Percentiles rank a stretch among this genome's conserved stretches.
Conservation (phyloP, 2,888 invertebrate genomes). For the Kuschelorhynchus macadamiae region DNA sequence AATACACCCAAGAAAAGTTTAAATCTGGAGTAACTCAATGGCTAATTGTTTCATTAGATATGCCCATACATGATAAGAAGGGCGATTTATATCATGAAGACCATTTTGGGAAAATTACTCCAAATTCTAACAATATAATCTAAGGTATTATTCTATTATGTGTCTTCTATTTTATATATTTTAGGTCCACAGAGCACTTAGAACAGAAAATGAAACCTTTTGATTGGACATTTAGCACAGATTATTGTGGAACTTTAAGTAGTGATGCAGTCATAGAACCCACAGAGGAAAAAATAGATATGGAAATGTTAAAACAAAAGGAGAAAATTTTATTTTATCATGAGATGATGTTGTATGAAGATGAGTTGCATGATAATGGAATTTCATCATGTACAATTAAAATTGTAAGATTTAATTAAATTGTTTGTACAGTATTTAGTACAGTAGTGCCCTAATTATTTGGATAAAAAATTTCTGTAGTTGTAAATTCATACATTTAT, state of each 20-base stretch:
- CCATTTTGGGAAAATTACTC: too few species aligned
- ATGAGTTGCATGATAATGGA: slow-evolving; percentile 98
- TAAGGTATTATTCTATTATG: too few species aligned
- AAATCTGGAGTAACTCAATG: too few species aligned
- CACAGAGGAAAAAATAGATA: slow-evolving; percentile 85
- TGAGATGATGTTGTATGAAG: slow-evolving; percentile 95
- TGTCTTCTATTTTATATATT: too few species aligned
- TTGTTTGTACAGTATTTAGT: not conserved
- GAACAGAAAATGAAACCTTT: slow-evolving; percentile 88
- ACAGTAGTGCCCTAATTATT: too few species aligned
- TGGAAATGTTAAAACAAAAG: slow-evolving; percentile 88
- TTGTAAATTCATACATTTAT: too few species aligned
- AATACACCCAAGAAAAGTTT: too few species aligned
- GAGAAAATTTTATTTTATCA: slow-evolving; percentile 96
- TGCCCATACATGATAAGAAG: too few species aligned
- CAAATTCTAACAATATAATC: too few species aligned
- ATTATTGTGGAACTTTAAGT: slow-evolving; percentile 87
- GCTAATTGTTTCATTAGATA: too few species aligned
- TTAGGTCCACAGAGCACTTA: slow-evolving; percentile 77
- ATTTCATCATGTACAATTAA: slow-evolving; percentile 91
- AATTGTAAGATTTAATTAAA: slow-evolving; percentile 79
- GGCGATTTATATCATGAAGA: too few species aligned
- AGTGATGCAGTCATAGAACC: slow-evolving; percentile 74
- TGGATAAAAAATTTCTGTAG: too few species aligned
- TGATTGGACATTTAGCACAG: slow-evolving; percentile 98